A percentile compares a stretch with the other conserved stretches of the same genome.
Evolutionary conservation across 2,888 invertebrate species (phyloP).

Genomic region (Argyresthia goedartella): DNA sequence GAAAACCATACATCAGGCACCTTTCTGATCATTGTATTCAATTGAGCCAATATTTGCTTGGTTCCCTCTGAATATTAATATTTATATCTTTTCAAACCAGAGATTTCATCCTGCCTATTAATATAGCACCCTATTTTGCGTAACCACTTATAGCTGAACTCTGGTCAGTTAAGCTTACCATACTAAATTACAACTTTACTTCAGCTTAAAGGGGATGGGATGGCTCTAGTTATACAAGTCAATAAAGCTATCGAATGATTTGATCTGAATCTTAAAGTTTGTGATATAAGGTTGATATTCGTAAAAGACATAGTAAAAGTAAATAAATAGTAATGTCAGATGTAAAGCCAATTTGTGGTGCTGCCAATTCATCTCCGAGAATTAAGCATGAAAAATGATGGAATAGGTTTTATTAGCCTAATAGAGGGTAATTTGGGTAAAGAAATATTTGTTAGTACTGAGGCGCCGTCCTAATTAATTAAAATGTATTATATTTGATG

Average conservation of each 20-base stretch:
- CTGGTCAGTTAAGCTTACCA: background rate
- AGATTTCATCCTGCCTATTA: background rate
- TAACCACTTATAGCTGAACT: background rate
- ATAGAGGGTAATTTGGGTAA: slow-evolving; percentile 3
- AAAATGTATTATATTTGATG: too few relatives aligned
- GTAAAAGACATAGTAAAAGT: background rate
- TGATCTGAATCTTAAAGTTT: background rate
- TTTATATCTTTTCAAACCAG: slow-evolving; percentile 1
- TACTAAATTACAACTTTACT: background rate
- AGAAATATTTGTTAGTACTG: too few relatives aligned
- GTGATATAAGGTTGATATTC: background rate
- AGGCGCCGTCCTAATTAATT: too few relatives aligned
- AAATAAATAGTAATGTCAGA: slow-evolving; percentile 11
- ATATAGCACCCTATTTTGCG: slow-evolving; percentile 2
- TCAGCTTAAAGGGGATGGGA: background rate
- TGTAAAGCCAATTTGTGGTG: slow-evolving; percentile 44
- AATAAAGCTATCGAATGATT: background rate
- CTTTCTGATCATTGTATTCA: background rate
- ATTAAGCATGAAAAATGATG: slow-evolving; percentile 33
- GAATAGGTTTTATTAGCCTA: slow-evolving; percentile 35
- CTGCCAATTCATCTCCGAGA: slow-evolving; percentile 48
- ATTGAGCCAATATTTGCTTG: slow-evolving; percentile 3
- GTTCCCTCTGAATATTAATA: slow-evolving; percentile 1
- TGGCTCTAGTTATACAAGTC: background rate
- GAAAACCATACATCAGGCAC: too few relatives aligned